phyloP scores from a whole-genome alignment of 2,113 vertebrate species.

The Tachysurus fulvidraco region DNA sequence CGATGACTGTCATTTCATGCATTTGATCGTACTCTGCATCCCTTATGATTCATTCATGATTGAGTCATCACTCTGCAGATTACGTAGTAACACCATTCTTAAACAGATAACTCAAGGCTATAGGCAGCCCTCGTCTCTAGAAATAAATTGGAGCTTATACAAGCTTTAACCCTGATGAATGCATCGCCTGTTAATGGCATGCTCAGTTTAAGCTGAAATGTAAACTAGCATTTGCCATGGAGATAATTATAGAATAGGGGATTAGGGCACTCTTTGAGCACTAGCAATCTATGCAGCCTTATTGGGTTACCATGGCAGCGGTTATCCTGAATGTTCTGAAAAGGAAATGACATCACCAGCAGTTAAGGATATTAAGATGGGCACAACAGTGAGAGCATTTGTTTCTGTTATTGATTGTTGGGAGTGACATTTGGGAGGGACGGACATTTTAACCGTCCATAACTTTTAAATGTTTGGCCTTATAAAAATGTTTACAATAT shows the following conservation, averaged over 20 bases:
- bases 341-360: slow-evolving; percentile 43
- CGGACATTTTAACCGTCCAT: background rate
- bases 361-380: slow-evolving; percentile 20
- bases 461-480: background rate
- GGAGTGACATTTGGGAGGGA: too few relatives aligned
- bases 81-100: slow-evolving; percentile 16
- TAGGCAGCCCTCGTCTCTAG: background rate
- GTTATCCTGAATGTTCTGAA: slow-evolving; percentile 18
- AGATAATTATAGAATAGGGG: slow-evolving; percentile 54
- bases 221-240: slow-evolving; percentile 54
- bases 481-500: background rate
- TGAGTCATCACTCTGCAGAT: slow-evolving; percentile 27
- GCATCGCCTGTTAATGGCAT: slow-evolving; percentile 26
- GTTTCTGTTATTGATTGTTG: background rate
- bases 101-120: slow-evolving; percentile 18
- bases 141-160: slow-evolving; percentile 24
- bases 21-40: background rate
- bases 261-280: slow-evolving; percentile 48
- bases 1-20: slow-evolving; percentile 13
- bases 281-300: slow-evolving; percentile 38
- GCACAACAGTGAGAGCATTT: background rate
- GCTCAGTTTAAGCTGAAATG: slow-evolving; percentile 52
- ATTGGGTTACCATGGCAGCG: slow-evolving; percentile 50
- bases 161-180: slow-evolving; percentile 23
- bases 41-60: slow-evolving; percentile 9